Conservation (phyloP, 2,113 vertebrate genomes). For the Lepus timidus region DNA sequence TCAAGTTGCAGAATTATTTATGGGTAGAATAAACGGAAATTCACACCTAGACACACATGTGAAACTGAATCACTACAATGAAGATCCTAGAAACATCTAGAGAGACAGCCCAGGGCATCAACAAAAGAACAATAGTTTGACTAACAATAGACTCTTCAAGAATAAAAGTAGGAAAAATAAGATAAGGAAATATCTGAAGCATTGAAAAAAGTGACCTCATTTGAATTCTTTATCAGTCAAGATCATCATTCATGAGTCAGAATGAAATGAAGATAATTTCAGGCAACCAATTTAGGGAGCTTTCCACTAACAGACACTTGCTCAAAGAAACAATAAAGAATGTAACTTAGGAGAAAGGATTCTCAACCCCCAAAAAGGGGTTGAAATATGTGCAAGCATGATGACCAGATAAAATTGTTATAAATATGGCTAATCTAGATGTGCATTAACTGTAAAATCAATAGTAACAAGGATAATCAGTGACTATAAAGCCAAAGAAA, state of each 20-base stretch:
- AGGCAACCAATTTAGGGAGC: background rate
- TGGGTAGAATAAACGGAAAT: conserved; percentile 56
- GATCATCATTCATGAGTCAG: background rate
- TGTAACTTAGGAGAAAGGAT: background rate
- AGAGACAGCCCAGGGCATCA: background rate
- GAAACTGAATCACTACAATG: conserved; percentile 9
- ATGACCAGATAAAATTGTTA: background rate
- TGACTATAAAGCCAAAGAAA: conserved; percentile 15
- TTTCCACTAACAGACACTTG: background rate
- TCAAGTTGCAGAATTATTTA: background rate
- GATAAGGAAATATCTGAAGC: conserved; percentile 14
- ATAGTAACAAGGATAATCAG: conserved; percentile 17
- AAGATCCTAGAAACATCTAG: background rate
- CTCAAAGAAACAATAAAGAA: background rate
- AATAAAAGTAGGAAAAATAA: background rate
- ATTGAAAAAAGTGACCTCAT: background rate
- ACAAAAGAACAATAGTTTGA: background rate
- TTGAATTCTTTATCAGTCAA: conserved; percentile 19
- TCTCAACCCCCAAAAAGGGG: background rate
- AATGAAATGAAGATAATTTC: background rate
- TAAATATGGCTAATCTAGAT: background rate
- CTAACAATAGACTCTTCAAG: background rate
- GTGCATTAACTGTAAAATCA: conserved; percentile 29
- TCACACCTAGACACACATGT: background rate
- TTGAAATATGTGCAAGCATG: background rate